Conservation (phyloP, 2,113 vertebrate genomes). For the Tichodroma muraria region DNA sequence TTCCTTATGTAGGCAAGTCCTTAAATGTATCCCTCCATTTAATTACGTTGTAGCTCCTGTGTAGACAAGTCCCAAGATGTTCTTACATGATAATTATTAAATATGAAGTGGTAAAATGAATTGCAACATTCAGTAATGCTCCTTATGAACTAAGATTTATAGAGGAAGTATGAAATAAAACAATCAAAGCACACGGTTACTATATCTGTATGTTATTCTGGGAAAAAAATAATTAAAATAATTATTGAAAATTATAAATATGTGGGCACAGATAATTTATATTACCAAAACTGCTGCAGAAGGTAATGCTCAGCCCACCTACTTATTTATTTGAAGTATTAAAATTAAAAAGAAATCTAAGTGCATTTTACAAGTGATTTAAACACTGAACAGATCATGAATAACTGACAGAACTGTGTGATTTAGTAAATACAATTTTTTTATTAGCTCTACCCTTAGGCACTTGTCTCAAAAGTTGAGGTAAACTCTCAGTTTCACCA, state of each 20-base stretch:
- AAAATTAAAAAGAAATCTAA: not conserved
- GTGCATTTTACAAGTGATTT: not conserved
- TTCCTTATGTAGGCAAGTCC: not conserved
- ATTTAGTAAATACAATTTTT: not conserved
- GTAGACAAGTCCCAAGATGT: not conserved
- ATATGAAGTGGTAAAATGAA: constrained; percentile 9
- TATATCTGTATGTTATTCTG: not conserved
- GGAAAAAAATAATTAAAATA: not conserved
- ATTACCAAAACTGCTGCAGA: not conserved
- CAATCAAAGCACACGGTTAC: not conserved
- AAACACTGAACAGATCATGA: not conserved
- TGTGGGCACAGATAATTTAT: not conserved
- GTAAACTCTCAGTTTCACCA: not conserved
- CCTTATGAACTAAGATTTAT: not conserved
- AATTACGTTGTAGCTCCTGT: not conserved
- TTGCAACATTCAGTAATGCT: not conserved
- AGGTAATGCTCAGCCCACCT: not conserved
- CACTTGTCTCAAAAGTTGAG: not conserved
- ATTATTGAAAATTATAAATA: not conserved
- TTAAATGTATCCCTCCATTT: not conserved
- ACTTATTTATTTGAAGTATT: not conserved
- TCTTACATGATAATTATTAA: not conserved
- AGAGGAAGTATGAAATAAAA: not conserved
- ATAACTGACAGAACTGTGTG: not conserved
- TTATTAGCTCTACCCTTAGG: not conserved